phyloP scores from a whole-genome alignment of 2,888 invertebrate species.

The Clunio marinus region DNA sequence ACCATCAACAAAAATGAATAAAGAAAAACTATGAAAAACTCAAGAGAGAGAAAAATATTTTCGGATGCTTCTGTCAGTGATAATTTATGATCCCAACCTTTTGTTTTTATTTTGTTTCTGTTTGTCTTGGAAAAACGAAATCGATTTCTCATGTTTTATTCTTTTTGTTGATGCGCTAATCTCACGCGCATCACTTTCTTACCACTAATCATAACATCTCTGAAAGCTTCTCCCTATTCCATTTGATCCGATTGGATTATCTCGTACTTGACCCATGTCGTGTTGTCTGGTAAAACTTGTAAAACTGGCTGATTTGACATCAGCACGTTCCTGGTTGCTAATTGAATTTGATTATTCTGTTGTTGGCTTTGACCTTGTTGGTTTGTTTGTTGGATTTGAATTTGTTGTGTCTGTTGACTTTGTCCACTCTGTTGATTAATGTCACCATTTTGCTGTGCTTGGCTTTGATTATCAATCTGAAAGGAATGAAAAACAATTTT shows the following conservation, averaged over 20 bases:
- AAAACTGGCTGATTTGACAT: conserved; percentile 52
- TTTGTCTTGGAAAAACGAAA: too few species aligned
- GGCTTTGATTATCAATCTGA: conserved; percentile 30
- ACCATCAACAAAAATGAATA: too few species aligned
- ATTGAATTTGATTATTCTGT: conserved; percentile 41
- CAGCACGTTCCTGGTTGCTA: conserved; percentile 51
- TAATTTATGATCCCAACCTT: too few species aligned
- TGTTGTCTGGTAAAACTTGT: conserved; percentile 48
- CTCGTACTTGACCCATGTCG: conserved; percentile 56
- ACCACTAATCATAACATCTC: conserved; percentile 14
- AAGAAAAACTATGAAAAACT: too few species aligned
- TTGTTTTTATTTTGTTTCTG: too few species aligned
- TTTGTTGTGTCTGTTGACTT: conserved; percentile 42
- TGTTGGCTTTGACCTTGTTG: conserved; percentile 41
- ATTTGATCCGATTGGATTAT: conserved; percentile 45
- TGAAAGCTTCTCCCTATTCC: conserved; percentile 32
- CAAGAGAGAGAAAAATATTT: too few species aligned
- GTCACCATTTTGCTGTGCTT: conserved; percentile 44
- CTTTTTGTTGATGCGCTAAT: not conserved
- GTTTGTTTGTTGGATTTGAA: conserved; percentile 43
- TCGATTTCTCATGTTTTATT: not conserved
- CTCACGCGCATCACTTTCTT: conserved; percentile 18
- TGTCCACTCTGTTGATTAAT: conserved; percentile 38
- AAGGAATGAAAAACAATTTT: too few species aligned
- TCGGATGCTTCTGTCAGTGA: too few species aligned